A percentile compares a stretch with the other conserved stretches of the same genome.
Evolutionary conservation across 1,140 invertebrate species (phyloP).

Genomic region (Drosophila pachea): DNA sequence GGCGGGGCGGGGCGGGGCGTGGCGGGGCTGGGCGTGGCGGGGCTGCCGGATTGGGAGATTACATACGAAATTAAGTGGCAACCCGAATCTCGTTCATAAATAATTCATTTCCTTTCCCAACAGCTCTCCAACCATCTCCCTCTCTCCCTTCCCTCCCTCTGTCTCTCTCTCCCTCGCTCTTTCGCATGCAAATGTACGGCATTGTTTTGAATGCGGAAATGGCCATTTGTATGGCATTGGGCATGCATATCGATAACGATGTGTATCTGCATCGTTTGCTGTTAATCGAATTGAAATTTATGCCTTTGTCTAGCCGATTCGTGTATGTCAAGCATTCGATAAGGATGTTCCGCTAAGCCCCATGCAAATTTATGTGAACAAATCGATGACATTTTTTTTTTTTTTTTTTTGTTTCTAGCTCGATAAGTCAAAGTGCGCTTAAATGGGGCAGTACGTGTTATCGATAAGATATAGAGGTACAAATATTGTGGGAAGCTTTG

Average conservation of each 20-base stretch:
- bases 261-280: slow-evolving; percentile 44
- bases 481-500: no score
- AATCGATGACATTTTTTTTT: background rate
- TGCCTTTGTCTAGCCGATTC: slow-evolving; percentile 8
- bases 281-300: slow-evolving; percentile 23
- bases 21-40: slow-evolving; percentile 16
- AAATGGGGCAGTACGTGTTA: no score
- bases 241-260: slow-evolving; percentile 59
- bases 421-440: no score
- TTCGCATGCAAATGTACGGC: slow-evolving; percentile 24
- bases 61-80: slow-evolving; percentile 63
- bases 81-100: slow-evolving; percentile 53
- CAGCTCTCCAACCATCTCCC: background rate
- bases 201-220: slow-evolving; percentile 47
- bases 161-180: slow-evolving; percentile 12
- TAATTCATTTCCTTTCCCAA: slow-evolving; percentile 54
- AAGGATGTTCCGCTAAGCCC: slow-evolving; percentile 18
- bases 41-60: slow-evolving; percentile 50
- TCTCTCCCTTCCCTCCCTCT: background rate
- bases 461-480: no score
- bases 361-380: slow-evolving; percentile 2
- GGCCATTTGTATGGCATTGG: slow-evolving; percentile 48
- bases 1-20: slow-evolving; percentile 17
- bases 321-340: slow-evolving; percentile 12
- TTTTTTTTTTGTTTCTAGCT: no score